A percentile compares a stretch with the other conserved stretches of the same genome.
Conservation (phyloP, 2,113 vertebrate species). For the Tricholaema leucomelas region DNA sequence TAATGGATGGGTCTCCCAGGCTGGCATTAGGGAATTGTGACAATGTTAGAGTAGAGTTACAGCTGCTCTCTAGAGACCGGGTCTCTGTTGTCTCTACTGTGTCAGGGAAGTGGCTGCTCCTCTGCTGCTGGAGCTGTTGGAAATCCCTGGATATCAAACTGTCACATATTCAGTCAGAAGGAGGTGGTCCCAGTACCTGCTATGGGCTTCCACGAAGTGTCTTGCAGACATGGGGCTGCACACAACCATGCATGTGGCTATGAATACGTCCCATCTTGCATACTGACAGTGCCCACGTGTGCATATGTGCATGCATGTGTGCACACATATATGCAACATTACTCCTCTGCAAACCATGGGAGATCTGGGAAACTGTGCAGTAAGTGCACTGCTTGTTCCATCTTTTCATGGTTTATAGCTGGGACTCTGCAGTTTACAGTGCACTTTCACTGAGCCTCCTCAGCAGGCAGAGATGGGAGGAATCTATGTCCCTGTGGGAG, state of each 20-base stretch:
- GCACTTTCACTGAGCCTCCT: background rate
- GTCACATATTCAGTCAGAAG: background rate
- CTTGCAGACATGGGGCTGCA: background rate
- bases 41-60: background rate
- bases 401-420: background rate
- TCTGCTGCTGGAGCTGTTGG: background rate
- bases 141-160: background rate
- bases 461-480: background rate
- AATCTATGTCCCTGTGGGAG: background rate
- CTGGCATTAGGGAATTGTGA: background rate
- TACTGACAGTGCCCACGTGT: background rate
- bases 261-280: background rate
- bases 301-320: conserved; percentile 37
- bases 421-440: background rate
- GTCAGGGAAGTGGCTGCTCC: background rate
- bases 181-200: background rate
- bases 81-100: background rate
- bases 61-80: background rate
- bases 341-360: background rate
- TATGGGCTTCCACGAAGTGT: background rate
- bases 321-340: conserved; percentile 6
- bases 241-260: background rate
- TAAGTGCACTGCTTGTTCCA: background rate
- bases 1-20: background rate
- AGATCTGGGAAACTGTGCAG: background rate